Evolutionary conservation across 2,113 vertebrate species (phyloP).

Genomic region (Silurus meridionalis): DNA sequence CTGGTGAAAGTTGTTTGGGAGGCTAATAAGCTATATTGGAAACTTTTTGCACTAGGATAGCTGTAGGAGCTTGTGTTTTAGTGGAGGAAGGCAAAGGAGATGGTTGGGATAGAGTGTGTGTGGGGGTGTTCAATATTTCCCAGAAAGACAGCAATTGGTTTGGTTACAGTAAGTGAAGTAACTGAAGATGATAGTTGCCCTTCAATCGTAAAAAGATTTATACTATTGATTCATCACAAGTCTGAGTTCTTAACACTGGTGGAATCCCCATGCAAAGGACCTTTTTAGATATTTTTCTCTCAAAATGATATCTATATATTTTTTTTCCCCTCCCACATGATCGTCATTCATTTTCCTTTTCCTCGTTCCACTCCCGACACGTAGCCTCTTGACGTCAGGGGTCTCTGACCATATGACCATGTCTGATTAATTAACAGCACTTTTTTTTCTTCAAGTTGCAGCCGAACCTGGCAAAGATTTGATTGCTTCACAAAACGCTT

Average conservation of each 20-base stretch:
- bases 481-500: slow-evolving; percentile 55
- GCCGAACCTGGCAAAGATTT: slow-evolving; percentile 17
- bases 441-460: slow-evolving; percentile 16
- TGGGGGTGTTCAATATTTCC: background rate
- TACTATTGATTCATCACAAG: background rate
- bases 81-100: background rate
- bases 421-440: slow-evolving; percentile 48
- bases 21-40: background rate
- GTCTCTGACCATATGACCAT: slow-evolving; percentile 31
- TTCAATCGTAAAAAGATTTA: background rate
- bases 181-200: background rate
- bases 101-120: no score
- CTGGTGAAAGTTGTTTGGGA: background rate
- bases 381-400: background rate
- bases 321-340: background rate
- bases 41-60: background rate
- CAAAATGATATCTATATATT: background rate
- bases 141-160: slow-evolving; percentile 6
- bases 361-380: background rate
- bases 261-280: background rate
- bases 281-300: background rate
- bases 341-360: background rate
- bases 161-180: slow-evolving; percentile 27
- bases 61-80: background rate
- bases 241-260: background rate